These are phyloP conservation scores for Standfussiana lucernea DNA, from an alignment of 2,888 invertebrate species.

Conservation along the genomic window DNA sequence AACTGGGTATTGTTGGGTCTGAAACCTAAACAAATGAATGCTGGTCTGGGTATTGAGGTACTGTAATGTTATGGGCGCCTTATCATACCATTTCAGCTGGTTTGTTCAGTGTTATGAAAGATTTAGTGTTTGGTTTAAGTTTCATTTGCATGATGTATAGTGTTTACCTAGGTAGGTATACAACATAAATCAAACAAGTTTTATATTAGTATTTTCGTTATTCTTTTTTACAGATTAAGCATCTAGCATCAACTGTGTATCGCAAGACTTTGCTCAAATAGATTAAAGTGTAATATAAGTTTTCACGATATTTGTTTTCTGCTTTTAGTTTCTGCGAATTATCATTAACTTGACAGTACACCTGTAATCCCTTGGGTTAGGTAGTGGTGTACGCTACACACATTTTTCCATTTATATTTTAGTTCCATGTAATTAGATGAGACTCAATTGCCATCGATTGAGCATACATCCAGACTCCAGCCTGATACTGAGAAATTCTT, in stretches of 20 bases:
- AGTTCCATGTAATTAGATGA: background rate
- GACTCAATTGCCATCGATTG: background rate
- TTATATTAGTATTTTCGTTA: background rate
- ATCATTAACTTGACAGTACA: background rate
- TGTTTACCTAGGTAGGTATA: background rate
- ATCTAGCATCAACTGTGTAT: background rate
- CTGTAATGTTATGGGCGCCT: constrained; percentile 59
- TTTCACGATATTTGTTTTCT: background rate
- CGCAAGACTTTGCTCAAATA: background rate
- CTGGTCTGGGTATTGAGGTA: constrained; percentile 36
- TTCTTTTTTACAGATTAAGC: background rate
- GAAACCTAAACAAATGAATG: constrained; percentile 65
- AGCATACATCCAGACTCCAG: background rate
- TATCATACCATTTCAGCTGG: constrained; percentile 63
- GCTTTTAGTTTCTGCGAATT: background rate
- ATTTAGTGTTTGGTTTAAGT: constrained; percentile 21
- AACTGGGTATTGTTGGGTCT: constrained; percentile 54
- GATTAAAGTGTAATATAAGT: background rate
- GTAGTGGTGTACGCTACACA: background rate
- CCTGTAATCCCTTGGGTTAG: background rate
- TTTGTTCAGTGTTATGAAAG: constrained; percentile 8
- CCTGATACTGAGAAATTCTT: background rate
- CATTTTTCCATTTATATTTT: background rate
- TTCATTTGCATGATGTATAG: constrained; percentile 4
- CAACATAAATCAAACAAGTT: background rate